Evolutionary conservation across 1,140 invertebrate species (phyloP).

Genomic region (Drosophila bocki): DNA sequence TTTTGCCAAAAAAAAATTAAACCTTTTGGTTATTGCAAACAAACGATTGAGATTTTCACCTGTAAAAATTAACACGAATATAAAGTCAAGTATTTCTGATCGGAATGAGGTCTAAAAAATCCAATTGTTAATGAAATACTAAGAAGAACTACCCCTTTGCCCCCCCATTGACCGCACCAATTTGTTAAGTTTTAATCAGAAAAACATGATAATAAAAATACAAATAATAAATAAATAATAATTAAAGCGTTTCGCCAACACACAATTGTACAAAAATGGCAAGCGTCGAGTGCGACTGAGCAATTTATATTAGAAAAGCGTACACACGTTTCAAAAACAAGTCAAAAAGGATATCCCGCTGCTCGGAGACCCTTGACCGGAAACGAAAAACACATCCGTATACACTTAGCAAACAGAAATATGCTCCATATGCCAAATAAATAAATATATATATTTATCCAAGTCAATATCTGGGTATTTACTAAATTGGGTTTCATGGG

Average conservation of each 20-base stretch:
- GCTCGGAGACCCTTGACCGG: constrained; percentile 27
- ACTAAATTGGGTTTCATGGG: too few relatives aligned
- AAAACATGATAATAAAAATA: constrained; percentile 37
- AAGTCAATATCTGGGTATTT: constrained; percentile 2
- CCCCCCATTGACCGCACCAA: constrained; percentile 1
- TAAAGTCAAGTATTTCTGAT: background rate
- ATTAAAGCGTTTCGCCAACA: constrained; percentile 15
- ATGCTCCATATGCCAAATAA: constrained; percentile 72
- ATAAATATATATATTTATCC: constrained; percentile 67
- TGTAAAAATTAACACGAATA: constrained; percentile 5
- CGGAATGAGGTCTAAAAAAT: background rate
- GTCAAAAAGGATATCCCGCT: constrained; percentile 25
- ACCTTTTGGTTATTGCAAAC: constrained; percentile 41
- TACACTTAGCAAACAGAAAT: constrained; percentile 56
- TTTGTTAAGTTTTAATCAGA: constrained; percentile 51
- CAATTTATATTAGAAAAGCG: constrained; percentile 49
- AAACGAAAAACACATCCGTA: constrained; percentile 43
- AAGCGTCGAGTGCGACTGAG: constrained; percentile 52
- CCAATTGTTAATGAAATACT: constrained; percentile 11
- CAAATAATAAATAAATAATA: background rate
- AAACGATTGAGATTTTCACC: constrained; percentile 26
- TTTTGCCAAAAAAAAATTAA: constrained; percentile 41
- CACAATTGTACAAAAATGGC: constrained; percentile 25
- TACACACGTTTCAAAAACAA: constrained; percentile 39
- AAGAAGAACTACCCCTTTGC: background rate